These are phyloP conservation scores for Paramuricea clavata DNA, from an alignment of 92 coral and sea anemone genomes.

Conservation along the genomic window DNA sequence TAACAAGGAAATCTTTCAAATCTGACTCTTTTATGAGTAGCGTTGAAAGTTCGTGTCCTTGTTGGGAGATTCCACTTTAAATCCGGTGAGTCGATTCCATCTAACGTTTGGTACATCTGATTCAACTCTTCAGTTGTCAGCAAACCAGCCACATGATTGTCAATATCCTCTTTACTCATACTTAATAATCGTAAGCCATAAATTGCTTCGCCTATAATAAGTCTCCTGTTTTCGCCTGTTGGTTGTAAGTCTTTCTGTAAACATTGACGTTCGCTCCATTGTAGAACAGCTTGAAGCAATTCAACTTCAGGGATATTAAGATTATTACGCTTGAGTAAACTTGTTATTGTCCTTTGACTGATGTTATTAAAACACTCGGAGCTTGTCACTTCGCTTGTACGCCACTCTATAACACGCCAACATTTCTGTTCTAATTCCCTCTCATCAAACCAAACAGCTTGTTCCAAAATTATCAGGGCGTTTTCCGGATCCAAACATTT, in stretches of 20 bases:
- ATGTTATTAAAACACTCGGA: constrained; percentile 62
- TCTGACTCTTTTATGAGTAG: not conserved
- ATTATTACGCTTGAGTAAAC: constrained; percentile 67
- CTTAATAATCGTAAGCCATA: constrained; percentile 75
- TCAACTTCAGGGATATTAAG: constrained; percentile 72
- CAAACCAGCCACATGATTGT: constrained; percentile 60
- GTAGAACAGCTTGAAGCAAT: constrained; percentile 67
- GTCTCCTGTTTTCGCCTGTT: constrained; percentile 20
- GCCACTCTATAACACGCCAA: constrained; percentile 61
- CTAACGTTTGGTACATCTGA: constrained; percentile 57
- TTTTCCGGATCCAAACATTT: constrained; percentile 43
- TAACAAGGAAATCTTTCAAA: too few species aligned
- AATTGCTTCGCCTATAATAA: constrained; percentile 24
- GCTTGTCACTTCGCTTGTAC: constrained; percentile 49
- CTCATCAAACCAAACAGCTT: constrained; percentile 44
- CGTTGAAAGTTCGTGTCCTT: not conserved
- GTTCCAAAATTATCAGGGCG: constrained; percentile 59
- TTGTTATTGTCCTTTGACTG: constrained; percentile 41
- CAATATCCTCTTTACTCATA: constrained; percentile 73
- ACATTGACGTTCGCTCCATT: constrained; percentile 56
- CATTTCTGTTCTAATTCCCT: constrained; percentile 47
- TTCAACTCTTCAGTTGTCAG: constrained; percentile 70
- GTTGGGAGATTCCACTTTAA: constrained; percentile 55
- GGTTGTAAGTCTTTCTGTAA: constrained; percentile 8
- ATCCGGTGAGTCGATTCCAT: constrained; percentile 60